Base-by-base conservation (phyloP, 2,888 invertebrate species). In the Eupithecia subfuscata region DNA sequence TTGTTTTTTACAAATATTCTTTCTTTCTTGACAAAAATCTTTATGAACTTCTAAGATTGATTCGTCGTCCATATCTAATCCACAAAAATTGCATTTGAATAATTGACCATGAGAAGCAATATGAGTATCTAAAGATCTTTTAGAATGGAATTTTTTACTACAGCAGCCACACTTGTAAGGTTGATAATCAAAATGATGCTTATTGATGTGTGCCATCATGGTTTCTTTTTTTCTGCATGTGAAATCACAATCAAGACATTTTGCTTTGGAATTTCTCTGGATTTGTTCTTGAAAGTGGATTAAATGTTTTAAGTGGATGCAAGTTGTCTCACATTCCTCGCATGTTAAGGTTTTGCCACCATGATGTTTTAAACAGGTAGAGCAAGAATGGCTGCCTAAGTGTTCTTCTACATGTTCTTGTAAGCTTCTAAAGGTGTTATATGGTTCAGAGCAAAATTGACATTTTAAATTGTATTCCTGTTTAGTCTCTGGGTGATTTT, bases 211-310 rank as follows among this genome's bases (percentile, higher is more conserved):
- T 11, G 40, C 8, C 12, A 70, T 43, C 45, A 70, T 30, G 5
- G 16, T 25, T 43, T 45, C 70, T 43, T 63, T 70, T n/a, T 63
- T 25, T 43, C 25, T 70, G 30, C 70, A 70, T 16, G 63, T 16
- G 43, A 43, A 70, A 40, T 70, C 60, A 60, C 70, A 70, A 43
- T 60, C 18, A 40, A 70, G 25, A 43, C 70, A 70, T 63, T 40
- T 63, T 40, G 63, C 60, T 25, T 18, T 43, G 16, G 25, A 43
- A 25, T 70, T 25, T 18, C 16, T 70, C 11, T 63, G 43, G 25
- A 63, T 34, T 40, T 70, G 40, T 40, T 60, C 70, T 16, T 63
- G 22, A 63, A 40, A 63, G 43, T 70, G 40, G 22, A 70, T 43
- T 70, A 70, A 63, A 43, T 70, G 18, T 22, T 14, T 25, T 37